These are phyloP conservation scores for Epinotia nisella DNA, from an alignment of 2,888 invertebrate genomes.

Conservation along the genomic window DNA sequence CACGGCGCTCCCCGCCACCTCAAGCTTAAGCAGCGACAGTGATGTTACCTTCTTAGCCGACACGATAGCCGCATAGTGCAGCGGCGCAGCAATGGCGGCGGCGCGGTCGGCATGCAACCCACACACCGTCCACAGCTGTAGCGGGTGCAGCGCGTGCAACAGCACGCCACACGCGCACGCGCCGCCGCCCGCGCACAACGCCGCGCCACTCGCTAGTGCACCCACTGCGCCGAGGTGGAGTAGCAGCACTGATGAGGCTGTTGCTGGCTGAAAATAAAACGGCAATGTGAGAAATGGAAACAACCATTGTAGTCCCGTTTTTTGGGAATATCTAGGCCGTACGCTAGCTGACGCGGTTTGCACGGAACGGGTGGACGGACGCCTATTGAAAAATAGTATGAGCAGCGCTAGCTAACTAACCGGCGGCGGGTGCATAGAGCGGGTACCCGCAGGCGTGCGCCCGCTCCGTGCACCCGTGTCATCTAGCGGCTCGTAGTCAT, in stretches of 20 bases:
- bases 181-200: slow-evolving; percentile 87
- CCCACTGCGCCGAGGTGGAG: slow-evolving; percentile 90
- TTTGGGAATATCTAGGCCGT: no score
- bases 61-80: slow-evolving; percentile 91
- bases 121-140: slow-evolving; percentile 91
- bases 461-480: no score
- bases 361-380: no score
- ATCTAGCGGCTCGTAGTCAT: no score
- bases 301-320: not conserved
- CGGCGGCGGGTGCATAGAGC: no score
- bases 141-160: slow-evolving; percentile 88
- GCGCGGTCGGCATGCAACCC: slow-evolving; percentile 92
- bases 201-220: slow-evolving; percentile 87
- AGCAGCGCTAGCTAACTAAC: no score
- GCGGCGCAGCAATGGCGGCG: slow-evolving; percentile 91
- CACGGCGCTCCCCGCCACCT: no score
- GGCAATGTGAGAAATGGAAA: not conserved
- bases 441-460: no score
- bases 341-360: no score
- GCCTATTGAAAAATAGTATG: no score
- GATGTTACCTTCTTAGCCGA: slow-evolving; percentile 86
- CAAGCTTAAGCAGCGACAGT: no score
- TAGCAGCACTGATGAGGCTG: slow-evolving; percentile 89
- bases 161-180: slow-evolving; percentile 88
- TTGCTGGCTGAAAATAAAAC: slow-evolving; percentile 80